Evolutionary conservation across 1,140 invertebrate genomes (phyloP).

Genomic region (Ostrea edulis): DNA sequence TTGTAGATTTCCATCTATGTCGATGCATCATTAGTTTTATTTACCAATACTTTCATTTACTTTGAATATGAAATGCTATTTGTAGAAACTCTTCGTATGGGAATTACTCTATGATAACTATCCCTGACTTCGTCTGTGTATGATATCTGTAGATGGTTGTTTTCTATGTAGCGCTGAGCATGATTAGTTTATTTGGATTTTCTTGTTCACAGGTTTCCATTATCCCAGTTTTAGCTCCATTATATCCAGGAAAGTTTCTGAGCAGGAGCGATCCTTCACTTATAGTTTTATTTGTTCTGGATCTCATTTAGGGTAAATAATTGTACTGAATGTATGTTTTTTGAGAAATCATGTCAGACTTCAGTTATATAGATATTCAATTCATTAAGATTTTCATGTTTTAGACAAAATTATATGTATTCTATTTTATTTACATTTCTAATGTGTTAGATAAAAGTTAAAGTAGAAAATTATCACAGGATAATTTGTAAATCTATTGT

Average conservation of each 20-base stretch:
- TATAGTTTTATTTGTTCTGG: conserved; percentile 87
- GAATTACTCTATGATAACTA: no score
- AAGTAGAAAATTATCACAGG: no score
- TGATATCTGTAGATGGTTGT: no score
- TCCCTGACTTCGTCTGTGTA: no score
- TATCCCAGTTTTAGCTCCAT: conserved; percentile 88
- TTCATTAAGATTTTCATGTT: no score
- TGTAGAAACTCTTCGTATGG: not conserved
- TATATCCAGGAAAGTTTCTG: conserved; percentile 84
- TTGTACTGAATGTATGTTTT: not conserved
- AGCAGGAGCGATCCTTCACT: conserved; percentile 85
- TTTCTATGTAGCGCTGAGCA: conserved; percentile 13
- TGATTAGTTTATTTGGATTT: conserved; percentile 18
- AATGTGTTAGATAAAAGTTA: no score
- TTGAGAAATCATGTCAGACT: not conserved
- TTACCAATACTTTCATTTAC: not conserved
- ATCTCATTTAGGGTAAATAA: conserved; percentile 79
- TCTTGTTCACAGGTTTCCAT: conserved; percentile 81
- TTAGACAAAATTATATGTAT: not conserved
- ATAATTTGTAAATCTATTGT: no score
- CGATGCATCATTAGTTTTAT: not conserved
- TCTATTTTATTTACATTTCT: no score
- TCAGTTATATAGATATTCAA: not conserved
- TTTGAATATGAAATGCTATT: not conserved
- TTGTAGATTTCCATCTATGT: not conserved